Evolutionary conservation across 2,113 vertebrate genomes (phyloP).

Genomic region (Leptodactylus fuscus): DNA sequence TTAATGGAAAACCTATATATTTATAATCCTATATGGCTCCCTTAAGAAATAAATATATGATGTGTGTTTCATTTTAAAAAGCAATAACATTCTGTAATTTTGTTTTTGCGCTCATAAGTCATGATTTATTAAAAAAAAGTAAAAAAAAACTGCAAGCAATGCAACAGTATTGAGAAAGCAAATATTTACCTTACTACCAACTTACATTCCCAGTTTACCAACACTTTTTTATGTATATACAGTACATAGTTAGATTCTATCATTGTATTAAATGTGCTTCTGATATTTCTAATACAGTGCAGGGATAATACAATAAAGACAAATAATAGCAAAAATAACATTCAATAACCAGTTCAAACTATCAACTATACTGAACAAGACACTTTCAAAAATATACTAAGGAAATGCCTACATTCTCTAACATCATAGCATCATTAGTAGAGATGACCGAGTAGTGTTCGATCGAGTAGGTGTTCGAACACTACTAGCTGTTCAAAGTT

Average conservation of each 20-base stretch:
- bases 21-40: not conserved
- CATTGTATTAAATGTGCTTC: too few species aligned
- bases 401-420: too few species aligned
- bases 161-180: not conserved
- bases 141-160: conserved; percentile 5
- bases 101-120: not conserved
- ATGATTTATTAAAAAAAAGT: conserved; percentile 23
- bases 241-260: not conserved
- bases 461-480: too few species aligned
- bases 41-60: not conserved
- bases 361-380: too few species aligned
- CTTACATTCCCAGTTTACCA: not conserved
- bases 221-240: not conserved
- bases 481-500: too few species aligned
- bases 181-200: not conserved
- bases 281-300: not conserved
- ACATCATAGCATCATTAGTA: too few species aligned
- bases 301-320: not conserved
- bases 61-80: conserved; percentile 3
- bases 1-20: not conserved
- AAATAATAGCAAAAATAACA: too few species aligned
- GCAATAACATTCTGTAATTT: conserved; percentile 10
- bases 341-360: too few species aligned
- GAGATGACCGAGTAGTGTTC: too few species aligned
- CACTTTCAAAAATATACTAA: too few species aligned